phyloP scores from a whole-genome alignment of 2,113 vertebrate genomes.

The Melanerpes formicivorus region DNA sequence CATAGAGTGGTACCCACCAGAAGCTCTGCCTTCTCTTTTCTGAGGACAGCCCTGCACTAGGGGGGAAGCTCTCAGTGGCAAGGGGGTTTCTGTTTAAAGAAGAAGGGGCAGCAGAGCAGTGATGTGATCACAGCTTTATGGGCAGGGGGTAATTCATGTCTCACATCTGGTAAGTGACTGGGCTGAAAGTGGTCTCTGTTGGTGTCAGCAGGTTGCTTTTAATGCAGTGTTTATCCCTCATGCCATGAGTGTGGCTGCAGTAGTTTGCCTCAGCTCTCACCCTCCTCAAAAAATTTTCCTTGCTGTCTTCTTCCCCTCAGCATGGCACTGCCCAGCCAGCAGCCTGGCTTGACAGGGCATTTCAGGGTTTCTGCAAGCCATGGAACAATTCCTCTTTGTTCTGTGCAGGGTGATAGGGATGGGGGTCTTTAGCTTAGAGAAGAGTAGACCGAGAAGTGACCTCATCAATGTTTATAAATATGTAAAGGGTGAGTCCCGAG shows the following conservation, averaged over 20 bases:
- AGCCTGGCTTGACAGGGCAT: background rate
- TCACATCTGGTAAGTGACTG: background rate
- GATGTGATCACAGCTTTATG: background rate
- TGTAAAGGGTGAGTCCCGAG: no score
- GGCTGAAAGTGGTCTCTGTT: background rate
- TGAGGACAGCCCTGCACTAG: accelerated
- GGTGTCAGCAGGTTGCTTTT: background rate
- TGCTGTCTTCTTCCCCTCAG: background rate
- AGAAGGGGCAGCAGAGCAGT: background rate
- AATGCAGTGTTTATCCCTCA: accelerated
- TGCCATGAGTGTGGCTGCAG: no score
- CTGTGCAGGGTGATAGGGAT: accelerated
- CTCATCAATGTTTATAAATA: no score
- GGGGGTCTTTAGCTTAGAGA: no score
- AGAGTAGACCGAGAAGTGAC: no score
- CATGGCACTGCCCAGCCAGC: background rate
- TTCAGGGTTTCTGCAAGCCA: background rate
- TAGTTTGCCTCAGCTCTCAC: accelerated
- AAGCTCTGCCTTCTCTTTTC: background rate
- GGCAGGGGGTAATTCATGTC: background rate
- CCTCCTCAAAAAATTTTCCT: background rate
- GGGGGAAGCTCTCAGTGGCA: background rate
- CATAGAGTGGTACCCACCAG: background rate
- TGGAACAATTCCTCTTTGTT: background rate
- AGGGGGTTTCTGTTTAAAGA: accelerated